Evolutionary conservation across 2,888 invertebrate genomes (phyloP).

Genomic region (Rhorus exstirpatorius): DNA sequence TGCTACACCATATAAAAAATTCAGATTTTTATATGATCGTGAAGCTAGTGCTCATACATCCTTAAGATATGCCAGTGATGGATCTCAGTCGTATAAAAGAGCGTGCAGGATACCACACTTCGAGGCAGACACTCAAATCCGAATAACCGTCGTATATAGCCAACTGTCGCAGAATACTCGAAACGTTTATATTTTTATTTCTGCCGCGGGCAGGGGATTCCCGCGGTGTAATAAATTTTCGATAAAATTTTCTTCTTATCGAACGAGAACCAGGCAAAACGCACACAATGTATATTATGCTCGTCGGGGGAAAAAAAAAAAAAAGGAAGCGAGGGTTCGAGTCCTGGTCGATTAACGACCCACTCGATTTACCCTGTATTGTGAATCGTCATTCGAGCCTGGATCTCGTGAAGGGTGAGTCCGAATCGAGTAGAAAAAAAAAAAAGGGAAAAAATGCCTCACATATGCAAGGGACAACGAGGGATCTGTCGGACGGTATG

Average conservation of each 20-base stretch:
- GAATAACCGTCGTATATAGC: too few relatives aligned
- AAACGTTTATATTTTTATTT: constrained; percentile 33
- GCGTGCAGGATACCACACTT: too few relatives aligned
- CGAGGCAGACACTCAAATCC: too few relatives aligned
- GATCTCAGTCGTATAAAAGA: constrained; percentile 1
- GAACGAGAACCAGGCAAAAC: constrained; percentile 16
- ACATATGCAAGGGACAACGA: constrained; percentile 47
- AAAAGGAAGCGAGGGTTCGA: constrained; percentile 35
- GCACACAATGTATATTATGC: too few relatives aligned
- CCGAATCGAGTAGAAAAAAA: constrained; percentile 34
- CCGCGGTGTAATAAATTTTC: constrained; percentile 21
- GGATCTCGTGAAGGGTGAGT: constrained; percentile 49
- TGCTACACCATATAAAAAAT: too few relatives aligned
- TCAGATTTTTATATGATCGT: too few relatives aligned
- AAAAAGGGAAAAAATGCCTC: constrained; percentile 30
- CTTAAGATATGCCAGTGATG: too few relatives aligned
- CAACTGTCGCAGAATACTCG: too few relatives aligned
- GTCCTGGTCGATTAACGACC: constrained; percentile 56
- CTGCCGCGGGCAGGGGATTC: not conserved
- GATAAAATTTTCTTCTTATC: constrained; percentile 20
- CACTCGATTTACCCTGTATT: constrained; percentile 53
- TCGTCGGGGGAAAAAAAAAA: too few relatives aligned
- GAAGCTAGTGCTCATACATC: too few relatives aligned
- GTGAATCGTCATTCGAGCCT: constrained; percentile 55
- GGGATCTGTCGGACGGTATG: constrained; percentile 44